Evolutionary conservation across 1,140 invertebrate genomes (phyloP).

Genomic region (Drosophila trapezifrons): DNA sequence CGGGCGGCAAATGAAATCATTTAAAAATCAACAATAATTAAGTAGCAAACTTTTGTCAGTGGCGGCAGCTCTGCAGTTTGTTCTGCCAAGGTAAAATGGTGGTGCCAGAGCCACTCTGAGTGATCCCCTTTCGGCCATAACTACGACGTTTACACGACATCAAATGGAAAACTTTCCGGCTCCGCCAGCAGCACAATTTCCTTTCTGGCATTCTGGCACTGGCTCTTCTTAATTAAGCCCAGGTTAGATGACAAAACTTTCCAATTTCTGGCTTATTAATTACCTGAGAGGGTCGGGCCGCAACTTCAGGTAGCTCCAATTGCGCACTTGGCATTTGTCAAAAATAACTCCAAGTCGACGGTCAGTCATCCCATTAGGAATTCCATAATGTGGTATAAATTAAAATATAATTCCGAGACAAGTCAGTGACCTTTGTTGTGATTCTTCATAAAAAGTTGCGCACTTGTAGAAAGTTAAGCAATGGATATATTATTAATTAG

Average conservation of each 20-base stretch:
- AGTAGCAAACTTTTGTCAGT: slow-evolving; percentile 59
- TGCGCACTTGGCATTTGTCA: slow-evolving; percentile 39
- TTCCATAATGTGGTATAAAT: not conserved
- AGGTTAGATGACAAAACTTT: slow-evolving; percentile 61
- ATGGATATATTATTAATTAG: no score
- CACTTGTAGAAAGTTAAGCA: no score
- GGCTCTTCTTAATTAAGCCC: slow-evolving; percentile 61
- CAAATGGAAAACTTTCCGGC: slow-evolving; percentile 65
- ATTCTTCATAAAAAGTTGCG: no score
- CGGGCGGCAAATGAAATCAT: slow-evolving; percentile 62
- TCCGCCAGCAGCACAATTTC: slow-evolving; percentile 1
- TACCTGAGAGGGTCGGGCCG: slow-evolving; percentile 14
- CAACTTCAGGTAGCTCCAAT: slow-evolving; percentile 9
- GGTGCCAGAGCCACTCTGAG: slow-evolving; percentile 14
- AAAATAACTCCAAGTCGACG: not conserved
- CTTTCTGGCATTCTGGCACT: slow-evolving; percentile 20
- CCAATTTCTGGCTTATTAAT: slow-evolving; percentile 54
- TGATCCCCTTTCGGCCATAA: slow-evolving; percentile 48
- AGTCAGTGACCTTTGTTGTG: not conserved
- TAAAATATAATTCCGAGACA: not conserved
- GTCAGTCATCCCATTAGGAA: not conserved
- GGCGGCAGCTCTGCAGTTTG: slow-evolving; percentile 34
- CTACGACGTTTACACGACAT: slow-evolving; percentile 65
- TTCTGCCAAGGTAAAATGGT: slow-evolving; percentile 34
- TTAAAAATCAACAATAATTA: slow-evolving; percentile 78